Base-by-base conservation (phyloP, 2,797 vertebrate genomes). In the Chiroxiphia lanceolata region DNA sequence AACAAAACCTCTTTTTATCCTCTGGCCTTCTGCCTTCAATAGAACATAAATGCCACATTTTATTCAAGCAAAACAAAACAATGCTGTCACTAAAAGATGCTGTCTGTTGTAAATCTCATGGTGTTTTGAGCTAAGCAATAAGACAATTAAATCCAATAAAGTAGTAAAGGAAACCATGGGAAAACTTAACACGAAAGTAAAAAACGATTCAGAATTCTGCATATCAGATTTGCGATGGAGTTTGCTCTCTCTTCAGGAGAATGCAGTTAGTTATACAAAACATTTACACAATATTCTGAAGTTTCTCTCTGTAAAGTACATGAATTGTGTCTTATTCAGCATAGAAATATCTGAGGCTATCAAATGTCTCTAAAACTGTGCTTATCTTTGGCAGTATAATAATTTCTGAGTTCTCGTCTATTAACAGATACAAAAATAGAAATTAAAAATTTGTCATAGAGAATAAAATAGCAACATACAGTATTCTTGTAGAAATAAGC, bases 1-100 rank as follows among this genome's bases (percentile, higher is more conserved):
- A 85, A 91, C 8, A 91, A 83, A 83, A 48, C 2, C 9, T 64
- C 27, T 47, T 59, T 91, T 79, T 82, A 65, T 95, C 47, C 33
- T 31, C 64, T 51, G 50, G 13, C 48, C 11, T 74, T 93, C 95
- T 93, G 50, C 27, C 88, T 94, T 87, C 69, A 75, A 21, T 64
- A 51, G 61, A 77, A 56, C 13, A 36, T 42, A 89, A 93, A 90
- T 27, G 16, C 13, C 31, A 68, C 45, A 18, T 67, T 93, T 67
- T 93, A 93, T 60, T 80, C 23, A 92, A 94, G 51, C 17, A 93
- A 96, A 94, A 53, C 36, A 83, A 93, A 93, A 83, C 59, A 82
- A 76, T 18, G 10, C n/a, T 65, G 34, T 81, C 34, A n/a, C 45
- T 90, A 36, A 88, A 56, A 84, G 48, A 65, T 18, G 71, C 5